Conservation (phyloP, 1,140 invertebrate genomes). For the Diachasma alloeum region DNA sequence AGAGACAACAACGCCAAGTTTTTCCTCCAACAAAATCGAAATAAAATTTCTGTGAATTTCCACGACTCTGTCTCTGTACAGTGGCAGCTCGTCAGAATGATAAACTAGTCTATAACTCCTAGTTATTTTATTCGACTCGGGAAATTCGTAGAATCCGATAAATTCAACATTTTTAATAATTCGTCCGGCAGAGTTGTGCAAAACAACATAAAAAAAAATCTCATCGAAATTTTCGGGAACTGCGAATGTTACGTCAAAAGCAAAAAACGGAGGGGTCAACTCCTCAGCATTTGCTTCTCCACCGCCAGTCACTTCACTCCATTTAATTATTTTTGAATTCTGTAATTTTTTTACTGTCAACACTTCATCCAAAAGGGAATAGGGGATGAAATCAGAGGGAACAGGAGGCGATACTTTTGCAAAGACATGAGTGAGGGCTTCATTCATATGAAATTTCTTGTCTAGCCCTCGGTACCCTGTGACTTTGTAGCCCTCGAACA, state of each 20-base stretch:
- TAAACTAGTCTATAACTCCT: slow-evolving; percentile 61
- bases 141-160: slow-evolving; percentile 46
- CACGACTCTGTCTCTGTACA: slow-evolving; percentile 55
- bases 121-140: slow-evolving; percentile 41
- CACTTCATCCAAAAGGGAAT: not conserved
- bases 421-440: slow-evolving; percentile 66
- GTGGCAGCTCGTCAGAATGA: slow-evolving; percentile 50
- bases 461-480: slow-evolving; percentile 69
- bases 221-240: slow-evolving; percentile 39
- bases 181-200: slow-evolving; percentile 53
- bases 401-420: slow-evolving; percentile 31
- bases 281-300: not conserved
- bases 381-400: slow-evolving; percentile 34
- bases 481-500: slow-evolving; percentile 57
- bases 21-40: slow-evolving; percentile 47
- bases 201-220: slow-evolving; percentile 45
- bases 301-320: not conserved
- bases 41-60: slow-evolving; percentile 59
- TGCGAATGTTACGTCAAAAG: slow-evolving; percentile 56
- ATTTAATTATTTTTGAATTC: not conserved
- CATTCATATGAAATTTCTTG: slow-evolving; percentile 66
- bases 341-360: not conserved
- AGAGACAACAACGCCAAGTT: slow-evolving; percentile 47
- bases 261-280: slow-evolving; percentile 42
- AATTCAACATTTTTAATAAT: slow-evolving; percentile 55